phyloP scores from a whole-genome alignment of 1,140 invertebrate genomes.

The Metaphire vulgaris region DNA sequence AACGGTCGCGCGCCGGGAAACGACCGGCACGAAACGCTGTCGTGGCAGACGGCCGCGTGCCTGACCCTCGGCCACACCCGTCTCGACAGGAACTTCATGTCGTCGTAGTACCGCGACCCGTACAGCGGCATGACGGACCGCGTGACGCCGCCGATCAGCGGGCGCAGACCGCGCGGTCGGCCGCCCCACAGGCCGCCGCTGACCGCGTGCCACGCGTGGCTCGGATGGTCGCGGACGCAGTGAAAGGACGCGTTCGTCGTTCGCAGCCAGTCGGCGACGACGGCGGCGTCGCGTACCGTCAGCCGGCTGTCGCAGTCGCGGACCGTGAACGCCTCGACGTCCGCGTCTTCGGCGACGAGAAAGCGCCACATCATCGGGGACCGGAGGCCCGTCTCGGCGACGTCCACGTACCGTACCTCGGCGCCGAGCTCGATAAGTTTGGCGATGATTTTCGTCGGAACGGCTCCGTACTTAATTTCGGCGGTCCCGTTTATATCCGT shows the following conservation, averaged over 20 bases:
- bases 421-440: not conserved
- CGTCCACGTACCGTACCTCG: not conserved
- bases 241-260: slow-evolving; percentile 36
- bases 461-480: not conserved
- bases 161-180: not conserved
- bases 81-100: slow-evolving; percentile 7
- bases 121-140: not conserved
- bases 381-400: not conserved
- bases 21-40: slow-evolving; percentile 21
- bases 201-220: slow-evolving; percentile 20
- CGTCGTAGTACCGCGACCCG: slow-evolving; percentile 1
- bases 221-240: slow-evolving; percentile 41
- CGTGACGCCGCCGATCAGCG: too few species aligned
- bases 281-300: slow-evolving; percentile 37
- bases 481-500: too few species aligned
- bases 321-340: slow-evolving; percentile 41
- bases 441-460: not conserved
- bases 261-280: slow-evolving; percentile 41
- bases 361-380: slow-evolving; percentile 36
- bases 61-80: slow-evolving; percentile 22
- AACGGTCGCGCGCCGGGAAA: slow-evolving; percentile 14
- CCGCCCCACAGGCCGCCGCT: slow-evolving; percentile 13
- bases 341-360: slow-evolving; percentile 39
- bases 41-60: slow-evolving; percentile 16
- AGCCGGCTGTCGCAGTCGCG: slow-evolving; percentile 40